Evolutionary conservation across 2,888 invertebrate species (phyloP).

Genomic region (Coremacera marginata): DNA sequence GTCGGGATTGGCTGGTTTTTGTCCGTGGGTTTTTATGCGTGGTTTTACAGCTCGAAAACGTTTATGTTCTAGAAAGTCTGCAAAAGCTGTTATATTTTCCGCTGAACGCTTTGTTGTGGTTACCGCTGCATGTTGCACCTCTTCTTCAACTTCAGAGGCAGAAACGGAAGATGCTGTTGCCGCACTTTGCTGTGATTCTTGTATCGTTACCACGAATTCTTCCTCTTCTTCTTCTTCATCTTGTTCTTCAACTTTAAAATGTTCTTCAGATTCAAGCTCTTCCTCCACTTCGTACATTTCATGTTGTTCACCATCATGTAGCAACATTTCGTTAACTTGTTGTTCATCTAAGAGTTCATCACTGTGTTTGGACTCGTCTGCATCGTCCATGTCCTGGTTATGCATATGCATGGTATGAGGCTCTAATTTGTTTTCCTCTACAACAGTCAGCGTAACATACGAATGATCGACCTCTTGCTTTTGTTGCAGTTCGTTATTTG

Average conservation of each 20-base stretch:
- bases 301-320: constrained; percentile 53
- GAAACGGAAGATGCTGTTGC: neutral
- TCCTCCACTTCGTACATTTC: constrained; percentile 50
- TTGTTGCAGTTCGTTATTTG: neutral
- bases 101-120: neutral
- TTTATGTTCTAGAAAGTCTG: neutral
- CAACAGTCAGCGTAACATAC: constrained; percentile 29
- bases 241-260: constrained; percentile 36
- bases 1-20: constrained; percentile 50
- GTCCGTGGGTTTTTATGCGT: constrained; percentile 42
- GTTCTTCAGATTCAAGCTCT: constrained; percentile 36
- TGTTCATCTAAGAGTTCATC: constrained; percentile 40
- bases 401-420: neutral
- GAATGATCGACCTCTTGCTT: constrained; percentile 22
- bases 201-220: constrained; percentile 42
- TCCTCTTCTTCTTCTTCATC: too few relatives aligned
- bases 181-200: constrained; percentile 42
- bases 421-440: neutral
- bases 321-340: constrained; percentile 45
- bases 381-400: neutral
- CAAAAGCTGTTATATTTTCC: neutral
- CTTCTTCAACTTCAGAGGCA: constrained; percentile 26
- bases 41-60: constrained; percentile 26
- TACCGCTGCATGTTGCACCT: neutral
- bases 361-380: constrained; percentile 21